Evolutionary conservation across 2,113 vertebrate genomes (phyloP).

Genomic region (Donacobius atricapilla): DNA sequence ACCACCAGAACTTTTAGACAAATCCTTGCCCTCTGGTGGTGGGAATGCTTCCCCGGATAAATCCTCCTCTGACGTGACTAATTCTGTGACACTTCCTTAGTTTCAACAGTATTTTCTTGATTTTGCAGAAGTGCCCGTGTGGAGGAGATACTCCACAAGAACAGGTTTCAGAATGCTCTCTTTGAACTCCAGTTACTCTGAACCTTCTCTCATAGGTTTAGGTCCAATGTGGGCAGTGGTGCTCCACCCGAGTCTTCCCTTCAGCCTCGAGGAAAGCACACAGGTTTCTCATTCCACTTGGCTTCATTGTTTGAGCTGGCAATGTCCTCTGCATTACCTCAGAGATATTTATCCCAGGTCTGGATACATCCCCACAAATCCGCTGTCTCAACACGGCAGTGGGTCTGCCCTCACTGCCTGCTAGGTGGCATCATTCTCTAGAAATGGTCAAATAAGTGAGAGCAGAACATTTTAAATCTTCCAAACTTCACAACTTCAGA

Average conservation of each 20-base stretch:
- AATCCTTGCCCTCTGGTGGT: neutral
- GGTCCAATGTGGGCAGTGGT: neutral
- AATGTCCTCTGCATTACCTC: neutral
- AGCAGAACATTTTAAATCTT: neutral
- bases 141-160: neutral
- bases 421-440: neutral
- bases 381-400: neutral
- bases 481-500: neutral
- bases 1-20: neutral
- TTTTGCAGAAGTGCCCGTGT: neutral
- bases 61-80: neutral
- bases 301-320: neutral
- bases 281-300: neutral
- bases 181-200: neutral
- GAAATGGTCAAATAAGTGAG: neutral
- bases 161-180: neutral
- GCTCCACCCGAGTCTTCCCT: neutral
- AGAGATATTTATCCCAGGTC: neutral
- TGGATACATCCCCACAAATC: fast-evolving
- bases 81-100: neutral
- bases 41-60: neutral
- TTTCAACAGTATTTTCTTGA: neutral
- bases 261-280: neutral
- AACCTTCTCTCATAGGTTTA: neutral
- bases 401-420: neutral